These are phyloP conservation scores for Bombus turneri DNA, from an alignment of 1,140 invertebrate genomes.

Conservation along the genomic window DNA sequence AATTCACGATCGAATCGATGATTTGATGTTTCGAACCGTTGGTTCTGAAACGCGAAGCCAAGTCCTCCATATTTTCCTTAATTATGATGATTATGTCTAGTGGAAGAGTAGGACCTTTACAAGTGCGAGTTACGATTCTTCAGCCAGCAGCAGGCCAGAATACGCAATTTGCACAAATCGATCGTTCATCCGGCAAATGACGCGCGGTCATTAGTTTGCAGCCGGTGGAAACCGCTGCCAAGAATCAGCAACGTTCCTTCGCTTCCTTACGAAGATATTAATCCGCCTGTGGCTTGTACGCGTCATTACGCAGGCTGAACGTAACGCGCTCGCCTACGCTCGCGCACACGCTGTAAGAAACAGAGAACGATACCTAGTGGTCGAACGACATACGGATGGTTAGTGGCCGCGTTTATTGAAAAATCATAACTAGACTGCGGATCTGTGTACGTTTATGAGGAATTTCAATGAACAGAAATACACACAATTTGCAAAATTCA, in stretches of 20 bases:
- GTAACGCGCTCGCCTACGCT: constrained; percentile 27
- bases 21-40: background rate
- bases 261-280: constrained; percentile 32
- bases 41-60: no score
- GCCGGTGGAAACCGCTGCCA: constrained; percentile 10
- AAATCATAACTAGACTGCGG: no score
- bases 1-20: background rate
- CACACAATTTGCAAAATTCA: no score
- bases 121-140: background rate
- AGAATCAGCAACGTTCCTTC: background rate
- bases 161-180: constrained; percentile 24
- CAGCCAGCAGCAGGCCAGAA: background rate
- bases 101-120: background rate
- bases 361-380: background rate
- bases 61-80: background rate
- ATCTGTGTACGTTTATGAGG: no score
- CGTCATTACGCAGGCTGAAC: constrained; percentile 54
- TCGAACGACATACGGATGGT: no score
- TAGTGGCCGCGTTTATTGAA: no score
- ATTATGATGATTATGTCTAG: constrained; percentile 21
- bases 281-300: constrained; percentile 40
- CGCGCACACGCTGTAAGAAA: background rate
- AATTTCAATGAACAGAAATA: no score
- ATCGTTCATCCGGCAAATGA: constrained; percentile 44
- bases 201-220: constrained; percentile 28